Evolutionary conservation across 2,113 vertebrate genomes (phyloP).

Genomic region (Menura novaehollandiae): DNA sequence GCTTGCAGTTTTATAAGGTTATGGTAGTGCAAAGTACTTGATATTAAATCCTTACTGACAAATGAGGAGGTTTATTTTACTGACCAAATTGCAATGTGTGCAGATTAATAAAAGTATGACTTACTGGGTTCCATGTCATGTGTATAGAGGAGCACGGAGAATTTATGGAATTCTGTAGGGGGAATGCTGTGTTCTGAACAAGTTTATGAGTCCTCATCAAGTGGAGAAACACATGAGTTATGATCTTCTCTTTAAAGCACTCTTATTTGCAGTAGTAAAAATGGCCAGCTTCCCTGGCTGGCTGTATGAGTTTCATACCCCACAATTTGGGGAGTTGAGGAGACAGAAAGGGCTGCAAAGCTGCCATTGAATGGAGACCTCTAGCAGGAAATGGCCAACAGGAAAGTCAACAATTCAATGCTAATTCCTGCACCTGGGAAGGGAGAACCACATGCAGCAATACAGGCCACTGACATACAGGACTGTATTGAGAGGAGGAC

Average conservation of each 20-base stretch:
- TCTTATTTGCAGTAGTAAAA: background rate
- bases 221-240: background rate
- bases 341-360: background rate
- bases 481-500: background rate
- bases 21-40: background rate
- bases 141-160: background rate
- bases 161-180: background rate
- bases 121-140: background rate
- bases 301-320: background rate
- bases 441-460: background rate
- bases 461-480: background rate
- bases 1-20: background rate
- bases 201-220: background rate
- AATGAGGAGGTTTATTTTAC: conserved; percentile 11
- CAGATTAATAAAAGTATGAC: conserved; percentile 17
- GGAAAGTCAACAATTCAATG: background rate
- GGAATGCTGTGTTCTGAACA: background rate
- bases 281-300: background rate
- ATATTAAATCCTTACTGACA: conserved; percentile 25
- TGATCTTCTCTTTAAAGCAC: background rate
- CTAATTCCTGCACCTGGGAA: background rate
- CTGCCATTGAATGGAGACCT: background rate
- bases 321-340: background rate
- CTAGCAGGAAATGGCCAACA: background rate
- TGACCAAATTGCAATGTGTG: background rate